phyloP scores from a whole-genome alignment of 2,113 vertebrate species.

The Brachyhypopomus occidentalis region DNA sequence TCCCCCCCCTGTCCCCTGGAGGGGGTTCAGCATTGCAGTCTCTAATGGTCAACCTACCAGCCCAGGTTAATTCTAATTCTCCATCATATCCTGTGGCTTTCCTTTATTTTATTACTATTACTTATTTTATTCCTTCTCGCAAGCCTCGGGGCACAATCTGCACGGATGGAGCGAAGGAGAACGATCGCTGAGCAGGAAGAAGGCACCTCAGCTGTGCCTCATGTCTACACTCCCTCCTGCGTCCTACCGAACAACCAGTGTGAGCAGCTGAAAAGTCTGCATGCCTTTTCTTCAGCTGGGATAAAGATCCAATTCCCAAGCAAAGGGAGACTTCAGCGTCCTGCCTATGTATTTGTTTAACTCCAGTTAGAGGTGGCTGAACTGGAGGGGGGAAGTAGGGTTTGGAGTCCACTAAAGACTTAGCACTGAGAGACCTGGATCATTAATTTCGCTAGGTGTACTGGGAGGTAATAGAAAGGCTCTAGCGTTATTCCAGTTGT shows the following conservation, averaged over 20 bases:
- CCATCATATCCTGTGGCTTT: neutral
- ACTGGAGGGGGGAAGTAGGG: neutral
- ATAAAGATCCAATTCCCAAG: neutral
- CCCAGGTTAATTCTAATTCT: slow-evolving; percentile 4
- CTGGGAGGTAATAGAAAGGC: neutral
- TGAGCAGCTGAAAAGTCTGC: neutral
- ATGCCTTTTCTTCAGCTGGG: neutral
- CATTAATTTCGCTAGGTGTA: neutral
- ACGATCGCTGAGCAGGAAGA: slow-evolving; percentile 23
- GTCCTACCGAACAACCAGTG: slow-evolving; percentile 4
- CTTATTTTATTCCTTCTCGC: neutral
- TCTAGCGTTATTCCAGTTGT: neutral
- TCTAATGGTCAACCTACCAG: neutral
- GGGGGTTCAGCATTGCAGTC: slow-evolving; percentile 15
- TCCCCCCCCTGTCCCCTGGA: slow-evolving; percentile 38
- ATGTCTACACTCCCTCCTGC: slow-evolving; percentile 34
- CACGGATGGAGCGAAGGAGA: slow-evolving; percentile 15
- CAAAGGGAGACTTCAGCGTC: neutral
- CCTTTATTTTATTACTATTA: slow-evolving; percentile 13
- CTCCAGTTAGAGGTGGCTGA: neutral
- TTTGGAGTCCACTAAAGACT: neutral
- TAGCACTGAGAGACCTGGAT: neutral
- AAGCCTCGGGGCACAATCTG: slow-evolving; percentile 27
- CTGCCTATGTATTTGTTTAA: neutral
- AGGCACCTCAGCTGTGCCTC: slow-evolving; percentile 27